Conservation (phyloP, 2,797 vertebrate species). For the Sciurus carolinensis region DNA sequence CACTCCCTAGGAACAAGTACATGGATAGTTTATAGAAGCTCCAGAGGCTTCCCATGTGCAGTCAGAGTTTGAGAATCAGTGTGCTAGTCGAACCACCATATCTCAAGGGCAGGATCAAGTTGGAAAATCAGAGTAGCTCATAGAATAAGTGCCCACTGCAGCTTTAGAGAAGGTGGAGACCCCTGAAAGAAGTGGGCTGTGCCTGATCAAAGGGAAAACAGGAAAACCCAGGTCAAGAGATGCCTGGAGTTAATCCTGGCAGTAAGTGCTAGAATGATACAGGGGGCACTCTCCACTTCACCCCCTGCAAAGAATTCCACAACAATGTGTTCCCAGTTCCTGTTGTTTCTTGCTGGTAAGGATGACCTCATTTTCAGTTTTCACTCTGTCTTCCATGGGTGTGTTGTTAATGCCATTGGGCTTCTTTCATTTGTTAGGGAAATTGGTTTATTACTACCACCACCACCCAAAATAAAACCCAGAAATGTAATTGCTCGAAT, state of each 20-base stretch:
- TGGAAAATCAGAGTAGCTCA: not conserved
- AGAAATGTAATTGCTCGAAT: conserved; percentile 18
- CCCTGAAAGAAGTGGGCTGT: not conserved
- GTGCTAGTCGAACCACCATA: not conserved
- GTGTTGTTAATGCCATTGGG: not conserved
- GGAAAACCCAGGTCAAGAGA: not conserved
- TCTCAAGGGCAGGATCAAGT: not conserved
- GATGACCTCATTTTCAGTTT: not conserved
- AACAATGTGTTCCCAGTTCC: not conserved
- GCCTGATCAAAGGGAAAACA: not conserved
- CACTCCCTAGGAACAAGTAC: not conserved
- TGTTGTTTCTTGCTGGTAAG: not conserved
- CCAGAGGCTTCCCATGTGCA: not conserved
- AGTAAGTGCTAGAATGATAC: not conserved
- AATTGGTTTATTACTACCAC: not conserved
- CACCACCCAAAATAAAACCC: not conserved
- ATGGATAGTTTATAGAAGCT: not conserved
- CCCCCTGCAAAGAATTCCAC: not conserved
- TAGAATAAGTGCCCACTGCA: not conserved
- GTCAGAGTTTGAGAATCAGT: not conserved
- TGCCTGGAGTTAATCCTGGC: not conserved
- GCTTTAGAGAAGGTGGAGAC: not conserved
- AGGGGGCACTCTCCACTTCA: not conserved
- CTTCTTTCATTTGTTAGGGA: not conserved
- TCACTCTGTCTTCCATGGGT: not conserved